Conservation (phyloP, 2,888 invertebrate species). For the Rhimphoctona megacephalus region DNA sequence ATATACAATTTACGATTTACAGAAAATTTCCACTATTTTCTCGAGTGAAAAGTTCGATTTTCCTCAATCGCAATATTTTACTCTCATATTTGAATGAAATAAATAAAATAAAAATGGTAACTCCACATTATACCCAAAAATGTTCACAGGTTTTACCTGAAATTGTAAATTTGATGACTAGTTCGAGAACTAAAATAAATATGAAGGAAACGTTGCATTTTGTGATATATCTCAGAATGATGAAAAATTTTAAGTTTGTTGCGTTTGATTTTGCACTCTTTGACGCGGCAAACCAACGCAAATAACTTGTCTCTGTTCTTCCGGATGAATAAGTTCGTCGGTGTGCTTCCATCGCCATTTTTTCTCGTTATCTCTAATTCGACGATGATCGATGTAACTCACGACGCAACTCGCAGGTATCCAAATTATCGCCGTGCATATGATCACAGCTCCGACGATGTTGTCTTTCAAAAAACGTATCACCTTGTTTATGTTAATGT, state of each 20-base stretch:
- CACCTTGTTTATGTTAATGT: constrained; percentile 97
- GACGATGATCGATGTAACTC: constrained; percentile 92
- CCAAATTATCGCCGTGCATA: constrained; percentile 97
- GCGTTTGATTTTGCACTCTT: constrained; percentile 64
- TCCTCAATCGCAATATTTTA: neutral
- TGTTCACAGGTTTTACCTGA: constrained; percentile 10
- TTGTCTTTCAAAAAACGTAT: constrained; percentile 95
- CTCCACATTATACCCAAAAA: constrained; percentile 58
- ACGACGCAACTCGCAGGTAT: constrained; percentile 96
- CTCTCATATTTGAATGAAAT: neutral
- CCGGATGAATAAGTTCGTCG: constrained; percentile 90
- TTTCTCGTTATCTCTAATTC: constrained; percentile 90
- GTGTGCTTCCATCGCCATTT: constrained; percentile 90
- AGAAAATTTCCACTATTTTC: neutral
- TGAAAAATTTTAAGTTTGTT: constrained; percentile 48
- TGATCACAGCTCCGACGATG: constrained; percentile 96
- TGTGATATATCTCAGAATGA: neutral
- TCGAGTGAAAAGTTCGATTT: neutral
- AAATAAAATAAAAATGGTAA: constrained; percentile 59
- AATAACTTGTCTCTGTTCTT: constrained; percentile 90
- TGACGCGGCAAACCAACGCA: constrained; percentile 86
- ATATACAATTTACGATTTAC: neutral
- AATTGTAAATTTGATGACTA: constrained; percentile 60
- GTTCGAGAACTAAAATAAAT: constrained; percentile 27
- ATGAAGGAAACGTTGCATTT: neutral